phyloP scores from a whole-genome alignment of 2,113 vertebrate genomes.

The Caracal caracal region DNA sequence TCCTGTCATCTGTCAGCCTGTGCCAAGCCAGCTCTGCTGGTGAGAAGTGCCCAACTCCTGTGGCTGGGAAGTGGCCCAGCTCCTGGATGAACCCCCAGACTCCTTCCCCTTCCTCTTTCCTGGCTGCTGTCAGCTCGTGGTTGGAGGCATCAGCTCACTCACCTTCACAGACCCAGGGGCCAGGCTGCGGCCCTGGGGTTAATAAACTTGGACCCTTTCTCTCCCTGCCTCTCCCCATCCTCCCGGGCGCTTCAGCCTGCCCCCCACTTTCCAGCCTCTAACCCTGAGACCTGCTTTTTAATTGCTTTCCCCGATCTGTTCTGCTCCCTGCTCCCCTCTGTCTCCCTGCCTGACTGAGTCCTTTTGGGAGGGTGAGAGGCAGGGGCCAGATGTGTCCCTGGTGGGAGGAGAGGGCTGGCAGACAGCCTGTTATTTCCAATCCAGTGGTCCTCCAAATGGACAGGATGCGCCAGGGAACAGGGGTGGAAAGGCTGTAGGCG shows the following conservation, averaged over 20 bases:
- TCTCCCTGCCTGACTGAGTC: neutral
- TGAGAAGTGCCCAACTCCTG: neutral
- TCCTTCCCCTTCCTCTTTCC: neutral
- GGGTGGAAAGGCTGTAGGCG: rapidly evolving
- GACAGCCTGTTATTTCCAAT: conserved; percentile 42
- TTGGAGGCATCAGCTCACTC: neutral
- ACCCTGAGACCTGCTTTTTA: conserved; percentile 32
- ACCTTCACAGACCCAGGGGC: neutral
- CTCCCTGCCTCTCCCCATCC: neutral
- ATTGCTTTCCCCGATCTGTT: conserved; percentile 45
- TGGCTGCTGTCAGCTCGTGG: neutral
- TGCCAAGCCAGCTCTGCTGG: neutral
- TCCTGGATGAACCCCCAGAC: neutral
- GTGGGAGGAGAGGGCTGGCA: neutral
- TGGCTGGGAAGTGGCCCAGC: neutral
- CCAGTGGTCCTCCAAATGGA: conserved; percentile 29
- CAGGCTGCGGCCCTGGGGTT: neutral
- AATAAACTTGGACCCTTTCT: neutral
- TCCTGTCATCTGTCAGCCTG: neutral
- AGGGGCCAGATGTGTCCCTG: conserved; percentile 21
- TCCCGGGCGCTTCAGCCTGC: neutral
- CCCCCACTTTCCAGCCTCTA: conserved; percentile 15
- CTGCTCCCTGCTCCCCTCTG: neutral
- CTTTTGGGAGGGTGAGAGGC: neutral
- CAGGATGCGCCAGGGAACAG: neutral